Base-by-base conservation (phyloP, 2,797 vertebrate species). In the Xiphorhynchus erythropygius region DNA sequence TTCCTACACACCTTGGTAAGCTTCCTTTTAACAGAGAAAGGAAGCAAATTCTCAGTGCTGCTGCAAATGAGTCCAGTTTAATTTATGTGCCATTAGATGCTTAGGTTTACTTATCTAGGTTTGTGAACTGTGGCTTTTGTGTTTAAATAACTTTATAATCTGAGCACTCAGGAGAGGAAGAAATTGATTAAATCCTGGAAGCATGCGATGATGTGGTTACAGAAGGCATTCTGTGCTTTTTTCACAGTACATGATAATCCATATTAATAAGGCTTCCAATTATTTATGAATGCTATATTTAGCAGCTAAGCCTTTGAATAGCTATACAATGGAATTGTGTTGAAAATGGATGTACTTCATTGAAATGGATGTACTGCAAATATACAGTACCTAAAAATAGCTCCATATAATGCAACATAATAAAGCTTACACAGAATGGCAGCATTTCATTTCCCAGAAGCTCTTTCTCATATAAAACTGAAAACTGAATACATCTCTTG, bases 281-380 rank as follows among this genome's bases (percentile, higher is more conserved):
- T 97, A 91, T 97, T 97, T 97, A 92, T 96, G 86, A 94, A 94
- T 91, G 68, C 77, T 97, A 89, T 92, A 95, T 97, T 97, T 96
- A 97, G 94, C 89, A 94, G 83, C 86, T 93, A 63, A 95, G 63
- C 68, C 90, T 94, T 94, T 96, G 79, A 94, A 95, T 89, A 96
- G 84, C 89, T 89, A 57, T 89, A 97, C 60, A 95, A 96, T 96
- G 95, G 86, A 96, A 94, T 92, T 95, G 81, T 94, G 82, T 69
- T 94, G 91, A 89, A 97, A 97, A 96, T 96, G 97, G 85, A 92
- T 96, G 70, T 76, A 85, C 47, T 93, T 97, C 93, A 89, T 90
- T 97, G 94, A 97, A 97, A 96, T 94, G 96, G 92, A 96, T 84
- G 84, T 93, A 97, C 83, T 96, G 67, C 75, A 95, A 92, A 96